phyloP scores from a whole-genome alignment of 1,140 invertebrate species.

The Oryzaephilus surinamensis region DNA sequence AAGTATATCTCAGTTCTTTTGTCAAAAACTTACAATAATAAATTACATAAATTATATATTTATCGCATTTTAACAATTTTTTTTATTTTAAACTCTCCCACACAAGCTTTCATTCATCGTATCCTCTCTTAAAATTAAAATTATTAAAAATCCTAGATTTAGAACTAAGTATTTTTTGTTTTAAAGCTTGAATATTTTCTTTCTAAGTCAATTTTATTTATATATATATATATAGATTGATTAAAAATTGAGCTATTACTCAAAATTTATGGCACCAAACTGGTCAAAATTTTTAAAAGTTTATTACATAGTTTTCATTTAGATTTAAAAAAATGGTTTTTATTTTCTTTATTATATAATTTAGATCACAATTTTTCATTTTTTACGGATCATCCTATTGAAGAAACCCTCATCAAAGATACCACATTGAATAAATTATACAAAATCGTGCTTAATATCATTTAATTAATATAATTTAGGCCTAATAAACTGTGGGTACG shows the following conservation, averaged over 20 bases:
- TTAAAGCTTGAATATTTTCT: slow-evolving; percentile 34
- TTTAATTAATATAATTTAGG: slow-evolving; percentile 9
- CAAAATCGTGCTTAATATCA: too few relatives aligned
- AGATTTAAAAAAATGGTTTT: background rate
- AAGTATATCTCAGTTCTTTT: too few relatives aligned
- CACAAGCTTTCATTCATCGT: slow-evolving; percentile 25
- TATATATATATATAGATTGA: too few relatives aligned
- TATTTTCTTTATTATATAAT: slow-evolving; percentile 8
- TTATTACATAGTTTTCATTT: background rate
- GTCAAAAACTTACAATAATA: too few relatives aligned
- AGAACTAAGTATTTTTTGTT: slow-evolving; percentile 27
- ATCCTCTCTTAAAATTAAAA: slow-evolving; percentile 23
- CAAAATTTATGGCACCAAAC: slow-evolving; percentile 38
- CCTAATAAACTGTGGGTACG: too few relatives aligned
- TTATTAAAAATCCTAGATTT: slow-evolving; percentile 29
- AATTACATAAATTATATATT: slow-evolving; percentile 8
- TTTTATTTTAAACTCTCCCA: slow-evolving; percentile 7
- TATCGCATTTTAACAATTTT: slow-evolving; percentile 4
- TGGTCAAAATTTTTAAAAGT: slow-evolving; percentile 29
- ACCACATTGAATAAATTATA: slow-evolving; percentile 11
- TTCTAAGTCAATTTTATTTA: too few relatives aligned
- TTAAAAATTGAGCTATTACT: slow-evolving; percentile 38
- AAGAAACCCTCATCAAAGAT: slow-evolving; percentile 27
- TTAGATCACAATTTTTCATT: slow-evolving; percentile 32
- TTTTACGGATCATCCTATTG: slow-evolving; percentile 37